phyloP scores from a whole-genome alignment of 2,888 invertebrate genomes.

The Neoascia interrupta region DNA sequence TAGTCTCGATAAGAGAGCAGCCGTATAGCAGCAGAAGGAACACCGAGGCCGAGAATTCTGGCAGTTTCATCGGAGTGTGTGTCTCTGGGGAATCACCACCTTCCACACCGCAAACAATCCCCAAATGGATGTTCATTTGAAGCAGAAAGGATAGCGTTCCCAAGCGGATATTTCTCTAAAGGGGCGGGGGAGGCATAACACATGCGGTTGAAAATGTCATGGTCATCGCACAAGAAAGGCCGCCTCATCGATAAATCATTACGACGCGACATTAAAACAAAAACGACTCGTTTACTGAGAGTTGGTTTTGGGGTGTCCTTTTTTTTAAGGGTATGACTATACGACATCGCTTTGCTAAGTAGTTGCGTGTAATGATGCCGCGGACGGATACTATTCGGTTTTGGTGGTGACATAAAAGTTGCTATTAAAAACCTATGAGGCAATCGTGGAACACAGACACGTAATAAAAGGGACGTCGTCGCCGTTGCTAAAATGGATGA shows the following conservation, averaged over 20 bases:
- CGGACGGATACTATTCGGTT: background rate
- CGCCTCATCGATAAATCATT: constrained; percentile 32
- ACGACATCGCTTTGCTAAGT: no score
- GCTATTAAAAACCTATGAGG: background rate
- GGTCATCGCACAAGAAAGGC: constrained; percentile 21
- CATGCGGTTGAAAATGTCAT: constrained; percentile 12
- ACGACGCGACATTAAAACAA: constrained; percentile 16
- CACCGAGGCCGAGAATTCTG: constrained; percentile 1
- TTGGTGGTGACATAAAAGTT: background rate
- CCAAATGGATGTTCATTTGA: constrained; percentile 16
- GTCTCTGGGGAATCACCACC: constrained; percentile 7
- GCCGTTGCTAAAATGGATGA: no score
- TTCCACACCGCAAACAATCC: background rate
- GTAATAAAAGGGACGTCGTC: no score
- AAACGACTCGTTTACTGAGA: constrained; percentile 8
- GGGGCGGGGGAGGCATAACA: background rate
- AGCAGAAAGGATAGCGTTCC: background rate
- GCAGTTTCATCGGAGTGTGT: constrained; percentile 28
- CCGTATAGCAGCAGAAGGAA: background rate
- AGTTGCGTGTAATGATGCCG: background rate
- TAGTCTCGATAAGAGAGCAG: constrained; percentile 42
- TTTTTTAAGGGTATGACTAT: no score
- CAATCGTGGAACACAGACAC: no score
- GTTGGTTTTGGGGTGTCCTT: background rate
- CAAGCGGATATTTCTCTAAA: background rate